A percentile compares a stretch with the other conserved stretches of the same genome.
These are phyloP conservation scores for Rachycentron canadum DNA, from an alignment of 2,797 vertebrate genomes.

Conservation along the genomic window DNA sequence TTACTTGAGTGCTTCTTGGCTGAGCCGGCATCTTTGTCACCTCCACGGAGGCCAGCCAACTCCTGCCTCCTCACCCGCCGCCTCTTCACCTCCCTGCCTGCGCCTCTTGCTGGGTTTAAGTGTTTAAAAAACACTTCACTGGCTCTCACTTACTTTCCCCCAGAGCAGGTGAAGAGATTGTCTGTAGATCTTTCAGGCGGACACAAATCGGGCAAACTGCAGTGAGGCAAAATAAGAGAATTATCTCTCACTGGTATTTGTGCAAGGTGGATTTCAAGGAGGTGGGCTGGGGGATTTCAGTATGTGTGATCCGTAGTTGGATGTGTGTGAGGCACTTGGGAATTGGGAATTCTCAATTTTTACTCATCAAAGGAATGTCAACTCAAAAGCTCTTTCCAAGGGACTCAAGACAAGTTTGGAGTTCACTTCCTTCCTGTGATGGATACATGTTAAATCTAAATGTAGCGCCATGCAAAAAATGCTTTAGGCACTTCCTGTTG, in stretches of 20 bases:
- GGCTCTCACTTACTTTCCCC: conserved; percentile 44
- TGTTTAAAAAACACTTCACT: conserved; percentile 48
- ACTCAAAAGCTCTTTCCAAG: conserved; percentile 6
- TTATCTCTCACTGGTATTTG: conserved; percentile 53
- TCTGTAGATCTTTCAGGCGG: conserved; percentile 45
- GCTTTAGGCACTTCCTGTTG: too few species aligned
- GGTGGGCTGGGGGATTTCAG: conserved; percentile 7
- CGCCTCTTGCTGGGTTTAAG: conserved; percentile 43
- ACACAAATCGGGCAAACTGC: conserved; percentile 48
- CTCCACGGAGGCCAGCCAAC: conserved; percentile 3
- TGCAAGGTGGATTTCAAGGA: conserved; percentile 21
- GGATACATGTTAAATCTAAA: not conserved
- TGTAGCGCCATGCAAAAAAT: too few species aligned
- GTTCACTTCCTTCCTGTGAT: not conserved
- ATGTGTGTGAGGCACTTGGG: conserved; percentile 9
- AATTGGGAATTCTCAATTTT: conserved; percentile 11
- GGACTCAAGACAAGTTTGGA: not conserved
- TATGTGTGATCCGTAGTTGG: conserved; percentile 18
- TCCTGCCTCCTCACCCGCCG: conserved; percentile 1
- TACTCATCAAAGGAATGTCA: conserved; percentile 5
- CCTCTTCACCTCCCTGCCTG: conserved; percentile 33
- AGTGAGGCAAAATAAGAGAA: conserved; percentile 54
- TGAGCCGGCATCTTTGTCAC: conserved; percentile 31
- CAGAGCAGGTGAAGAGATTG: conserved; percentile 40
- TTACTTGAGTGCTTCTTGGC: conserved; percentile 31